Conservation (phyloP, 2,888 invertebrate species). For the Notocelia uddmanniana region DNA sequence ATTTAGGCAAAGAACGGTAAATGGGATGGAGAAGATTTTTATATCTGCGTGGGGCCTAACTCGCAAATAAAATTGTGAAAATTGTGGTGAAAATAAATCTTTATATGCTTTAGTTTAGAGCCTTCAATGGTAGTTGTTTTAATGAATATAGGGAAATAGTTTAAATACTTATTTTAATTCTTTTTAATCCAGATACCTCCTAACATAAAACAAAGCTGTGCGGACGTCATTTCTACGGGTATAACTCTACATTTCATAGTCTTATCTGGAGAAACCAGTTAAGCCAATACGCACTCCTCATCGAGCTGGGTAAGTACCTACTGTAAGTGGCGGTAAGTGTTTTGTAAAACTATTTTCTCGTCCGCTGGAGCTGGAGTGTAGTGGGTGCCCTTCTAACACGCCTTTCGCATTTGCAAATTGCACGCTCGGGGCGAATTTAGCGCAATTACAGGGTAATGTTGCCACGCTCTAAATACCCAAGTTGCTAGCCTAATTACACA, state of each 20-base stretch:
- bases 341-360: constrained; percentile 29
- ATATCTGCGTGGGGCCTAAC: neutral
- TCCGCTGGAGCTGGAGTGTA: constrained; percentile 7
- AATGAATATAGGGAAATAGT: neutral
- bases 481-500: constrained; percentile 19
- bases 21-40: neutral
- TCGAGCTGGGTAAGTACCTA: neutral
- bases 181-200: neutral
- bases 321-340: constrained; percentile 8
- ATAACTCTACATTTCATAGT: neutral
- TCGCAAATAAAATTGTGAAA: neutral
- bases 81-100: neutral
- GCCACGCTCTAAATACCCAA: constrained; percentile 15
- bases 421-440: constrained; percentile 17
- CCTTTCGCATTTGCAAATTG: constrained; percentile 28
- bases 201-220: neutral
- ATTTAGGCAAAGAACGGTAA: neutral
- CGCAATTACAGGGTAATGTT: constrained; percentile 17
- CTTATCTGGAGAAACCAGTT: neutral
- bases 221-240: neutral
- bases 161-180: neutral
- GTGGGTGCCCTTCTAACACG: constrained; percentile 15
- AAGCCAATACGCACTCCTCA: neutral
- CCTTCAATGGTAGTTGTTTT: neutral
- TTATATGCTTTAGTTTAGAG: too few relatives aligned